Evolutionary conservation across 2,113 vertebrate species (phyloP).

Genomic region (Aplodontia rufa): DNA sequence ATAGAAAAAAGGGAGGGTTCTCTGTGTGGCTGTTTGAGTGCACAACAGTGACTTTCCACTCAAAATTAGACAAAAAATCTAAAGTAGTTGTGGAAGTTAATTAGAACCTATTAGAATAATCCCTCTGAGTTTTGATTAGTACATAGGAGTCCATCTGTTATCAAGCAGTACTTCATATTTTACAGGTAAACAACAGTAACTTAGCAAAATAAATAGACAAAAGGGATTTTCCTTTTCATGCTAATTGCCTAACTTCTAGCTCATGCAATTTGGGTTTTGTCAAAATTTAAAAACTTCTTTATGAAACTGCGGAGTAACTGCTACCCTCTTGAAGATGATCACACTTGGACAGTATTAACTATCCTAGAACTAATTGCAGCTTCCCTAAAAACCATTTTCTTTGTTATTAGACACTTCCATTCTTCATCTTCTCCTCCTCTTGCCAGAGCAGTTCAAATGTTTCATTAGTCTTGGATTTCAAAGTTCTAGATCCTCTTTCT

Average conservation of each 20-base stretch:
- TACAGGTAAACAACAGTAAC: constrained; percentile 30
- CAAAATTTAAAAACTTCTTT: constrained; percentile 81
- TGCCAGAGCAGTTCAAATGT: not conserved
- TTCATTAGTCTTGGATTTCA: constrained; percentile 10
- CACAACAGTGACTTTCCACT: not conserved
- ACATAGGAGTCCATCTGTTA: not conserved
- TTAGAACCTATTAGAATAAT: constrained; percentile 11
- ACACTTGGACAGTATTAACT: not conserved
- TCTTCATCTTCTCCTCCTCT: not conserved
- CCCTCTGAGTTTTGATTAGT: constrained; percentile 9
- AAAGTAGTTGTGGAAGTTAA: constrained; percentile 24
- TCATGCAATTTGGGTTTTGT: constrained; percentile 70
- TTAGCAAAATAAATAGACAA: constrained; percentile 9
- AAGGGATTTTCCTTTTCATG: constrained; percentile 4
- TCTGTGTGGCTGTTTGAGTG: not conserved
- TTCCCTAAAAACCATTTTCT: not conserved
- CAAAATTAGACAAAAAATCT: constrained; percentile 43
- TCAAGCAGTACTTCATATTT: constrained; percentile 40
- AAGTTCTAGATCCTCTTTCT: constrained; percentile 14
- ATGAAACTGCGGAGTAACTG: constrained; percentile 71
- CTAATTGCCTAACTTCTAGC: constrained; percentile 74
- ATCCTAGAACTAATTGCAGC: not conserved
- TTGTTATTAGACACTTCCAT: not conserved
- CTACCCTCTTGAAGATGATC: constrained; percentile 20
- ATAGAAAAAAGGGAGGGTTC: not conserved